These are phyloP conservation scores for Aurelia aurita DNA, from an alignment of 30 jellyfish, hydroid and myxozoan genomes.

Conservation along the genomic window DNA sequence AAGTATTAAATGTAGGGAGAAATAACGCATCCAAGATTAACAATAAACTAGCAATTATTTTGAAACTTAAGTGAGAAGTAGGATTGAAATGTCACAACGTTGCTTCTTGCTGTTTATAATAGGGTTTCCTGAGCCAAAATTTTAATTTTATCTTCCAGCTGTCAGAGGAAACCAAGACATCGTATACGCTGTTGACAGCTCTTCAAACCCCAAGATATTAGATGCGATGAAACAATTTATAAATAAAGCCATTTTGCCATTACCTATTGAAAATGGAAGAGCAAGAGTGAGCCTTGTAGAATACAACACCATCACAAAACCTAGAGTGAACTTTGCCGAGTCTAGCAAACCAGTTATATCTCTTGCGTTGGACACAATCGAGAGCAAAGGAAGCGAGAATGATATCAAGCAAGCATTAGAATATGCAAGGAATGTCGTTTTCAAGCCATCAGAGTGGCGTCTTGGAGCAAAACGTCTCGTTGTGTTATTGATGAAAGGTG, in stretches of 20 bases:
- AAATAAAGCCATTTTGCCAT: slow-evolving; percentile 28
- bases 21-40: too few species aligned
- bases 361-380: slow-evolving; percentile 40
- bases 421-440: slow-evolving; percentile 11
- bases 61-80: too few species aligned
- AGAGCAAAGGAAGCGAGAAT: slow-evolving; percentile 28
- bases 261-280: slow-evolving; percentile 17
- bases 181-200: slow-evolving; percentile 60
- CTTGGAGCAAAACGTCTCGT: slow-evolving; percentile 28
- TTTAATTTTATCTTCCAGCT: slow-evolving; percentile 26
- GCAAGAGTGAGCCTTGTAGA: slow-evolving; percentile 30
- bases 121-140: too few species aligned
- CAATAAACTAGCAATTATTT: too few species aligned
- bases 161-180: slow-evolving; percentile 32
- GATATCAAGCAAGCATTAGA: slow-evolving; percentile 38
- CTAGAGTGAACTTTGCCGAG: neutral
- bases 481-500: slow-evolving; percentile 42
- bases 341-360: slow-evolving; percentile 4
- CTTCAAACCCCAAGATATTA: slow-evolving; percentile 17
- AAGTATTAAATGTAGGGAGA: too few species aligned
- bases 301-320: slow-evolving; percentile 12
- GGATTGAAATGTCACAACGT: too few species aligned
- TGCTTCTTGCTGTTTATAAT: too few species aligned
- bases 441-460: slow-evolving; percentile 12
- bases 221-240: slow-evolving; percentile 24